Evolutionary conservation across 2,113 vertebrate genomes (phyloP).

Genomic region (Myrmophylax atrothorax): DNA sequence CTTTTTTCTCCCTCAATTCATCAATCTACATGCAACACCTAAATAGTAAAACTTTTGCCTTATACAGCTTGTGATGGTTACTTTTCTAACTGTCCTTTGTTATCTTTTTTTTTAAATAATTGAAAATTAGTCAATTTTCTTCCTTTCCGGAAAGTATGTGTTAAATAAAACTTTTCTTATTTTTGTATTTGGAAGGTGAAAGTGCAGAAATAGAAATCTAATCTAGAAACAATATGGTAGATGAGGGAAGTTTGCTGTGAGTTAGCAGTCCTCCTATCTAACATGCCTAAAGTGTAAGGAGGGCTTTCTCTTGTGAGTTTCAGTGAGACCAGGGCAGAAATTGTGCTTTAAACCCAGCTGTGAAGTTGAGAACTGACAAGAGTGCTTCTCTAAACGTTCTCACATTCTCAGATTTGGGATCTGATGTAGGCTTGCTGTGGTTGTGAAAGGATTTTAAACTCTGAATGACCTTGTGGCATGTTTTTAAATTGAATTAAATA

Average conservation of each 20-base stretch:
- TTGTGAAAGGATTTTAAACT: not conserved
- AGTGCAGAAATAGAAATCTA: not conserved
- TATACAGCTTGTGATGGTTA: not conserved
- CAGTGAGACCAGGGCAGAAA: not conserved
- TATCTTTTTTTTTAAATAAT: not conserved
- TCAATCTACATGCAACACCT: not conserved
- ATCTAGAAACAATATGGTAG: not conserved
- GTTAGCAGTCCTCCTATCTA: not conserved
- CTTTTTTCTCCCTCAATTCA: accelerated
- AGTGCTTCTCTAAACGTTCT: not conserved
- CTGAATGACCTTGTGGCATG: not conserved
- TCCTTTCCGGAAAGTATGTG: not conserved
- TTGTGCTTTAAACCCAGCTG: not conserved
- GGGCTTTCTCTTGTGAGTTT: not conserved
- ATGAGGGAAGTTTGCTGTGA: not conserved
- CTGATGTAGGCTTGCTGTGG: not conserved
- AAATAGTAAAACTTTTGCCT: not conserved
- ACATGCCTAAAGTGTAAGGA: not conserved
- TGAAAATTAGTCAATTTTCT: not conserved
- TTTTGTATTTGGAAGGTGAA: not conserved
- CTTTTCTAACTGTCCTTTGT: not conserved
- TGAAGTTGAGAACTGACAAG: not conserved
- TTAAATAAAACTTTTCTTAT: not conserved
- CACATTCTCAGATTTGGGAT: not conserved
- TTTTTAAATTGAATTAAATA: not conserved